Evolutionary conservation across 2,797 vertebrate genomes (phyloP).

Genomic region (Clarias fuscus): DNA sequence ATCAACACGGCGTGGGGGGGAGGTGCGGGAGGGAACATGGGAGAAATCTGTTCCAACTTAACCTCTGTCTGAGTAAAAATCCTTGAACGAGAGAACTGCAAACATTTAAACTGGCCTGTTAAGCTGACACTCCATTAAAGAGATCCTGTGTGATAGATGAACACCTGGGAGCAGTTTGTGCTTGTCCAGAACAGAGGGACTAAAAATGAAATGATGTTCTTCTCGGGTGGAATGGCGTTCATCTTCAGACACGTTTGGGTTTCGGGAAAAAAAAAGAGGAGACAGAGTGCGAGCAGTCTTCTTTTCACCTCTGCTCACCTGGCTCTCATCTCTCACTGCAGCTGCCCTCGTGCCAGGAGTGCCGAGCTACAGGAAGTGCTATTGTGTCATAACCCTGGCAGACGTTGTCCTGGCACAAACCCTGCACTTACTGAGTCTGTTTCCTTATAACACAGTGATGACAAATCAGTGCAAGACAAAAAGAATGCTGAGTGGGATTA

Average conservation of each 20-base stretch:
- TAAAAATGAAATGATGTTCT: conserved; percentile 45
- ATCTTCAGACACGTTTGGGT: conserved; percentile 31
- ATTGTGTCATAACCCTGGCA: conserved; percentile 50
- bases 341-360: conserved; percentile 39
- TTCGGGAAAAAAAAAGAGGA: not conserved
- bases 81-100: conserved; percentile 68
- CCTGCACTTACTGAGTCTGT: conserved; percentile 32
- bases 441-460: conserved; percentile 60
- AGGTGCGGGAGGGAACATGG: conserved; percentile 2
- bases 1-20: conserved; percentile 62
- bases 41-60: conserved; percentile 68
- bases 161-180: conserved; percentile 72
- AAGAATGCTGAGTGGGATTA: conserved; percentile 47
- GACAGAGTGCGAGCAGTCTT: not conserved
- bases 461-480: conserved; percentile 48
- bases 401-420: conserved; percentile 26
- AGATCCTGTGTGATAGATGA: conserved; percentile 69
- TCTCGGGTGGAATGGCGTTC: conserved; percentile 23
- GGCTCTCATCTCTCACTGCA: conserved; percentile 41
- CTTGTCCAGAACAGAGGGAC: conserved; percentile 65
- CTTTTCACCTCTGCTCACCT: conserved; percentile 40
- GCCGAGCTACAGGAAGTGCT: conserved; percentile 51
- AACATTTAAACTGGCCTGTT: conserved; percentile 67
- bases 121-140: conserved; percentile 76
- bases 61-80: conserved; percentile 49